Conservation (phyloP, 2,113 vertebrate species). For the Andinoacara biseriatus region DNA sequence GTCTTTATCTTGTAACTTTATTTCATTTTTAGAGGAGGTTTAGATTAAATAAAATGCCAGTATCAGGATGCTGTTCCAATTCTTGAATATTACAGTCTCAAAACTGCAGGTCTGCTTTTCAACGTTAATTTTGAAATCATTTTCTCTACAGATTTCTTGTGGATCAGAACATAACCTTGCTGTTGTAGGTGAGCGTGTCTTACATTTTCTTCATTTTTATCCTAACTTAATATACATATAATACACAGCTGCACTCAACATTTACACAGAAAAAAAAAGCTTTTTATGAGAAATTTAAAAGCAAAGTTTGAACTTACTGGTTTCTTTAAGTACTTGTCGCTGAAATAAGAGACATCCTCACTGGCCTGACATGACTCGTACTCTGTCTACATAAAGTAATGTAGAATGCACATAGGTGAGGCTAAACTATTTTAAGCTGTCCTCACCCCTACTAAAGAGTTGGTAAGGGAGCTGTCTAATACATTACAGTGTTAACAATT, state of each 20-base stretch:
- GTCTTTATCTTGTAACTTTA: conserved; percentile 22
- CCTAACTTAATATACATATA: background rate
- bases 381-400: conserved; percentile 2
- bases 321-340: conserved; percentile 20
- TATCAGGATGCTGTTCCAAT: background rate
- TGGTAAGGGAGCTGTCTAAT: conserved; percentile 26
- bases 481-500: conserved; percentile 53
- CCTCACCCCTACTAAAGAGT: background rate
- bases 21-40: conserved; percentile 31
- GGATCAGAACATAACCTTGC: conserved; percentile 97
- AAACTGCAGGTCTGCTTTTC: background rate
- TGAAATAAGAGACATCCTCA: conserved; percentile 32
- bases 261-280: background rate
- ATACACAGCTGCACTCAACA: conserved; percentile 8
- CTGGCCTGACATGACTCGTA: conserved; percentile 15
- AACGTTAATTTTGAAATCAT: conserved; percentile 11
- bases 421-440: conserved; percentile 10
- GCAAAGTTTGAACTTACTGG: background rate
- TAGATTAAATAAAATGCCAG: background rate
- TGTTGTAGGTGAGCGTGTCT: conserved; percentile 86
- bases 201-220: background rate
- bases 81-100: background rate
- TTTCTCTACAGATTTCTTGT: conserved; percentile 85
- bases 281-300: background rate
- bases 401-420: conserved; percentile 28